Conservation (phyloP, 2,888 invertebrate species). For the Melieria crassipennis region DNA sequence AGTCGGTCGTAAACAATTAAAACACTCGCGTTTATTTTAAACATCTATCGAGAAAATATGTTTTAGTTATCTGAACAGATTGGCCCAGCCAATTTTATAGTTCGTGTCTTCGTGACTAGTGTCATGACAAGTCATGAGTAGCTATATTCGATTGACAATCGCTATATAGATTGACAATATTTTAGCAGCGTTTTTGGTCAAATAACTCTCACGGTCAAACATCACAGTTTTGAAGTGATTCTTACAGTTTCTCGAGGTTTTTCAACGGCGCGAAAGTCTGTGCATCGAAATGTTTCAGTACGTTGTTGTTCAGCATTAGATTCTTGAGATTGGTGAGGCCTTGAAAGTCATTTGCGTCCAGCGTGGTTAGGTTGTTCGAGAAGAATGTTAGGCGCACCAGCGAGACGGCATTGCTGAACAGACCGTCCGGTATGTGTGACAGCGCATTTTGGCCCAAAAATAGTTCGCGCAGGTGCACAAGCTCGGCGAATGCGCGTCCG, state of each 20-base stretch:
- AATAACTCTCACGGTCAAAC: too few species aligned
- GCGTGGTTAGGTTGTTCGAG: slow-evolving; percentile 67
- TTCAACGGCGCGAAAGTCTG: slow-evolving; percentile 65
- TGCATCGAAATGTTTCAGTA: slow-evolving; percentile 66
- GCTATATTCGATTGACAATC: too few species aligned
- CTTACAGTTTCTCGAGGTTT: slow-evolving; percentile 68
- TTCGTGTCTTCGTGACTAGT: too few species aligned
- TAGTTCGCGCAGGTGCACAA: slow-evolving; percentile 67
- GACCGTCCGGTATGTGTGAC: slow-evolving; percentile 64
- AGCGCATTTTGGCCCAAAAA: slow-evolving; percentile 71
- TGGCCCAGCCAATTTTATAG: too few species aligned
- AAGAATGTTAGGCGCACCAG: slow-evolving; percentile 69
- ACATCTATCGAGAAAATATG: too few species aligned
- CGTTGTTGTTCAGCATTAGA: slow-evolving; percentile 72
- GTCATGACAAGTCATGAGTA: too few species aligned
- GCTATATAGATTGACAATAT: too few species aligned
- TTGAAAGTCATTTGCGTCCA: slow-evolving; percentile 66
- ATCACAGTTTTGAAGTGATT: slow-evolving; percentile 15
- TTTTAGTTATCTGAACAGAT: too few species aligned
- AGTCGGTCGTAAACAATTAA: too few species aligned
- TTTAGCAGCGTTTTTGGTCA: too few species aligned
- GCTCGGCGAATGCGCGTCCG: slow-evolving; percentile 65
- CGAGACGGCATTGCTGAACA: slow-evolving; percentile 66
- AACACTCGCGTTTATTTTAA: too few species aligned
- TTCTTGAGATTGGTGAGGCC: slow-evolving; percentile 67